A percentile compares a stretch with the other conserved stretches of the same genome.
Conservation (phyloP, 2,888 invertebrate genomes). For the Parascotia fuliginaria region DNA sequence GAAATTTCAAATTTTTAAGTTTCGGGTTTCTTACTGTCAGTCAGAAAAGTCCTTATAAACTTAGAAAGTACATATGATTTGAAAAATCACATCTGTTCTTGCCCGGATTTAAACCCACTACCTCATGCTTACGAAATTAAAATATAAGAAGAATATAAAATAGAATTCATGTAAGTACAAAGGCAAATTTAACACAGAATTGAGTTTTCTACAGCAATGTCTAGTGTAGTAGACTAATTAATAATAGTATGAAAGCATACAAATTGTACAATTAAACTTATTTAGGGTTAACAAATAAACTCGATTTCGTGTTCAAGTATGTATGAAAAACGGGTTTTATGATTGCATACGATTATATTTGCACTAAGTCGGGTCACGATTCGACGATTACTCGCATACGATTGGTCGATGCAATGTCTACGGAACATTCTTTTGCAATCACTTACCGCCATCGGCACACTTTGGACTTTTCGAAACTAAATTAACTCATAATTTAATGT, state of each 20-base stretch:
- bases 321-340: neutral
- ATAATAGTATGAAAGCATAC: too few relatives aligned
- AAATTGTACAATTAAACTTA: too few relatives aligned
- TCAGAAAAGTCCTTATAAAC: too few relatives aligned
- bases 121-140: too few relatives aligned
- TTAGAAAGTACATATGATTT: too few relatives aligned
- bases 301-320: neutral
- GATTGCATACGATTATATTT: constrained; percentile 6
- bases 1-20: too few relatives aligned
- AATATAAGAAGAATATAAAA: neutral
- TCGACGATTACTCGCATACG: neutral
- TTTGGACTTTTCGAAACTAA: constrained; percentile 10
- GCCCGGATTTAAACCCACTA: too few relatives aligned
- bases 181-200: neutral
- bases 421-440: constrained; percentile 1
- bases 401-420: constrained; percentile 1
- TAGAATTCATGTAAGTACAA: neutral
- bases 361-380: neutral
- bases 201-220: too few relatives aligned
- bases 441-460: constrained; percentile 3
- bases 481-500: constrained; percentile 1
- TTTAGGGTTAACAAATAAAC: neutral
- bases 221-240: too few relatives aligned
- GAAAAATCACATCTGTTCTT: too few relatives aligned
- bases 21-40: too few relatives aligned